Evolutionary conservation across 2,113 vertebrate genomes (phyloP), one percentile per base, ranked within the genome.

Genomic region (Stictonetta naevosa): DNA sequence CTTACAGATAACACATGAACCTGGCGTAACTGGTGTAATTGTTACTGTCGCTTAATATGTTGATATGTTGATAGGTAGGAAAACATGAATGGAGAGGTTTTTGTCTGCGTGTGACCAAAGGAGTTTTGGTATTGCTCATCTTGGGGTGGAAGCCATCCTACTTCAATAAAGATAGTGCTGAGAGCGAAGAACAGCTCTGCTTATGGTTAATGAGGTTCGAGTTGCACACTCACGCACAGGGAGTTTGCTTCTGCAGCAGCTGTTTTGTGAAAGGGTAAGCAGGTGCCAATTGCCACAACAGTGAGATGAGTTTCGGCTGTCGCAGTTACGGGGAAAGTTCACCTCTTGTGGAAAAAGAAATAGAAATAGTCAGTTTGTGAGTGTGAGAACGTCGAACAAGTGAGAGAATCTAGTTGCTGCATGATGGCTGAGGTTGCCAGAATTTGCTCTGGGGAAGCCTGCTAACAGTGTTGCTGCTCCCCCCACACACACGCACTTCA

Each of bases 111-210:
- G 71, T 88, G 90, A 95, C 90, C 90, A 78, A 38, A 88, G 42
- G 31, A 77, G 94, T 93, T 95, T 92, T 96, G 89, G 6, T 94
- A 91, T 95, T 96, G 93, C 93, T 93, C 83, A 86, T 90, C 55
- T 68, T 60, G 68, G 52, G 38, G 59, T 92, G 69, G 50, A 92
- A 94, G 21, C 72, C 44, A 73, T 92, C 44, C 50, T 69, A 1
- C 26, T 77, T 88, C 25, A 77, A 28, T 80, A 34, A 50, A 71
- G 56, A 26, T 1, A 3, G 34, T 31, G 72, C 48, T 66, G 56
- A 88, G 75, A 68, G 79, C 8, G 34, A 74, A 42, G 36, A 50
- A 28, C 46, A 72, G 56, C 75, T 53, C 38, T 90, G 56, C 52
- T 84, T n/a, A 22, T 48, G 29, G 86, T 28, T 85, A 50, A 21